These are phyloP conservation scores for Drosophila birchii DNA, from an alignment of 2,888 invertebrate species.

Conservation along the genomic window DNA sequence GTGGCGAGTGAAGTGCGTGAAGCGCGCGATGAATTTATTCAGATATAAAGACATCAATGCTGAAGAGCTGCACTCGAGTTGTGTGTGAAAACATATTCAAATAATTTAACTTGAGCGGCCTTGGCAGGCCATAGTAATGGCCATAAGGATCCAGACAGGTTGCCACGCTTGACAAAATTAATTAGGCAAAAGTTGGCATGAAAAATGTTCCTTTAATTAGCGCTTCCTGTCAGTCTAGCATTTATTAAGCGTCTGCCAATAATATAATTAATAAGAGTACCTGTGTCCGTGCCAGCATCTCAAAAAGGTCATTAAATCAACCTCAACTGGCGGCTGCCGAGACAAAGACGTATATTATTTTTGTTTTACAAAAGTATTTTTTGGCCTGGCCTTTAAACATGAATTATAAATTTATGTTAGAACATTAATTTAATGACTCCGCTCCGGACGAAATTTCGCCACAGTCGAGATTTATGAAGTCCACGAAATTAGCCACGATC, in stretches of 20 bases:
- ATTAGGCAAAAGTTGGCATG: slow-evolving; percentile 53
- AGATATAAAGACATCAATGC: slow-evolving; percentile 32
- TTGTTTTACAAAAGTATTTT: slow-evolving; percentile 46
- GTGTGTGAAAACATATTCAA: slow-evolving; percentile 5
- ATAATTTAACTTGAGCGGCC: slow-evolving; percentile 5
- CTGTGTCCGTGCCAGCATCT: slow-evolving; percentile 36
- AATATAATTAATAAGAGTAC: slow-evolving; percentile 70
- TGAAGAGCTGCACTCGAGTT: slow-evolving; percentile 19
- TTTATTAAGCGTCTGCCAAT: slow-evolving; percentile 67
- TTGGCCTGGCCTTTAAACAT: slow-evolving; percentile 34
- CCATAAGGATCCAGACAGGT: slow-evolving; percentile 26
- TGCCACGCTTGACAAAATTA: slow-evolving; percentile 47
- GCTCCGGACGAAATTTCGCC: slow-evolving; percentile 49
- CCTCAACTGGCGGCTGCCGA: slow-evolving; percentile 34
- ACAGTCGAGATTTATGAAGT: slow-evolving; percentile 39
- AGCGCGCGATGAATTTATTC: slow-evolving; percentile 26
- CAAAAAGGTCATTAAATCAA: slow-evolving; percentile 71
- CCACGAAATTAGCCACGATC: slow-evolving; percentile 63
- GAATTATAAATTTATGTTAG: slow-evolving; percentile 64
- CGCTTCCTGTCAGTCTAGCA: slow-evolving; percentile 44
- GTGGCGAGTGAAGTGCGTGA: slow-evolving; percentile 57
- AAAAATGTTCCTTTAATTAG: slow-evolving; percentile 61
- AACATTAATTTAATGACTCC: slow-evolving; percentile 66
- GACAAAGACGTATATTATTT: slow-evolving; percentile 45
- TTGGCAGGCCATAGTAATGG: slow-evolving; percentile 31